Conservation (phyloP, 2,113 vertebrate species). For the Peucedramus taeniatus region DNA sequence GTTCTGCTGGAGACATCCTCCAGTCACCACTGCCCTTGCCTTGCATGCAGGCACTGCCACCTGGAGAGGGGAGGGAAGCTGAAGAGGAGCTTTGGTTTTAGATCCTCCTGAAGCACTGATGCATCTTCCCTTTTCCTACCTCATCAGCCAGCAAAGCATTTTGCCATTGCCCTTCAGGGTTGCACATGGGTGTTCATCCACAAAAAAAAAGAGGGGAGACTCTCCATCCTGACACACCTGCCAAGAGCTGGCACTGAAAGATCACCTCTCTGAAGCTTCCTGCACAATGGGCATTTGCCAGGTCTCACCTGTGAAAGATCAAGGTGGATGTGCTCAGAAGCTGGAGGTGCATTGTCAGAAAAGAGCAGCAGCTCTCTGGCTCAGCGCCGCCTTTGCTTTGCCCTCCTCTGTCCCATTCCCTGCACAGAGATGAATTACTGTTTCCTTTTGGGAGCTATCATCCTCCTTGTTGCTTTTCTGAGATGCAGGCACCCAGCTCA, state of each 20-base stretch:
- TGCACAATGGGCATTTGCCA: neutral
- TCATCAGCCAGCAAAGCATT: neutral
- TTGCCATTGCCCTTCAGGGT: fast-evolving
- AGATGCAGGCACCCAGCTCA: neutral
- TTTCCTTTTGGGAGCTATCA: neutral
- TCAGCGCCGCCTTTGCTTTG: neutral
- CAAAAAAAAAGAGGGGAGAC: neutral
- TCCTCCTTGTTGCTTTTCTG: neutral
- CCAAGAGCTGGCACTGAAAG: fast-evolving
- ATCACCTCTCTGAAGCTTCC: fast-evolving
- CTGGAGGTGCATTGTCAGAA: neutral
- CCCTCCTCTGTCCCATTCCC: neutral
- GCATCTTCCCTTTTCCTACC: neutral
- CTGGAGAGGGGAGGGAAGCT: neutral
- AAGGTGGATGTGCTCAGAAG: neutral
- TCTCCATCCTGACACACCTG: neutral
- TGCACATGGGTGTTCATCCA: neutral
- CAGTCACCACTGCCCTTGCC: fast-evolving
- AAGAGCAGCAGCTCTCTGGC: neutral
- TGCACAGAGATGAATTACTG: neutral
- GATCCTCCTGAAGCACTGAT: neutral
- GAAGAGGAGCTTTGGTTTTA: neutral
- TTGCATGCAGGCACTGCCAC: neutral
- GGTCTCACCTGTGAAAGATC: neutral
- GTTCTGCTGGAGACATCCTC: neutral